Evolutionary conservation across 2,113 vertebrate genomes (phyloP), one percentile per base, ranked within the genome.

Genomic region (Nanorana parkeri): DNA sequence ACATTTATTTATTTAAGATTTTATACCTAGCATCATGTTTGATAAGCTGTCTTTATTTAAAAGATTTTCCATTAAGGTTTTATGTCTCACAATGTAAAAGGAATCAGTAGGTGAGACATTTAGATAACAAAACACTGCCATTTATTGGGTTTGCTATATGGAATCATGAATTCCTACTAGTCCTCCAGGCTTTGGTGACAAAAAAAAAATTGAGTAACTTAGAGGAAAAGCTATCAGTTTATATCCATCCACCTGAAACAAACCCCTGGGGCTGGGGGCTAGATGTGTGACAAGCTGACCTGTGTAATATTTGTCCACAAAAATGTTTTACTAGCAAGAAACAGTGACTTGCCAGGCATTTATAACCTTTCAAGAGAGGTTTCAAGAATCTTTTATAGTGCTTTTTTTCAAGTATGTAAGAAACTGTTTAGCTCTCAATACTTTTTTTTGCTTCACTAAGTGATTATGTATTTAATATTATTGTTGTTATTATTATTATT

Each of bases 271-370:
- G 93, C 91, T 90, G 90, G 91, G 88, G 90, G 90, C 91, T 88
- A 90, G 90, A 85, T 89, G 90, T 87, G 73, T 93, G 95, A 95
- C 94, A 94, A 90, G 87, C 75, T 86, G 88, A 86, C 89, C 84
- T 87, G 87, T 91, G 91, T 92, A 94, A 90, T 90, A 23, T 90
- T 91, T 90, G 88, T 89, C 87, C 87, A 89, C 89, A 87, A 63
- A 86, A 92, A 88, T 92, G 92, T 94, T 94, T 94, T 93, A 94
- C 94, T 90, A 93, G 93, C 89, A 85, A 1, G 29, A 78, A 85
- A 85, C 85, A 88, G 88, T 90, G 88, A 86, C 88, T 87, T 95
- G 94, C 94, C 95, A 94, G 86, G 92, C 93, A 93, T 85, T 28
- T 26, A 72, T 72, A 52, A 72, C 68, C 68, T 72, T 72, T 63